Evolutionary conservation across 2,888 invertebrate species (phyloP).

Genomic region (Diplazon laetatorius): DNA sequence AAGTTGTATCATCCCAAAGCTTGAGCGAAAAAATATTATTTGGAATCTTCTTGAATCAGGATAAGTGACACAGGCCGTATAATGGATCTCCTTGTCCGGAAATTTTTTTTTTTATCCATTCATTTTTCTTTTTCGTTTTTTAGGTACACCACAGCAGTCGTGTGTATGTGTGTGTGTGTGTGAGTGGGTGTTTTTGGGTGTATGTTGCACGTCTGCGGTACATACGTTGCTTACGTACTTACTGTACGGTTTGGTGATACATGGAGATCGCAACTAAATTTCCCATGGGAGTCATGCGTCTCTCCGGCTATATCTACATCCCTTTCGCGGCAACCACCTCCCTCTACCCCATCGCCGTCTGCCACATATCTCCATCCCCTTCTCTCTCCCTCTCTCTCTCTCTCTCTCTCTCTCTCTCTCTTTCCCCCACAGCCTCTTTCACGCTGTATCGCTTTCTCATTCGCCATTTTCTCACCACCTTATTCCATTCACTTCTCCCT

Average conservation of each 20-base stretch:
- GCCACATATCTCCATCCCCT: conserved; percentile 17
- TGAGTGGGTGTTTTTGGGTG: too few relatives aligned
- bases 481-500: conserved; percentile 38
- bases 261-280: conserved; percentile 79
- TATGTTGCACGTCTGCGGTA: conserved; percentile 57
- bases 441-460: too few relatives aligned
- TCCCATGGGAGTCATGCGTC: conserved; percentile 76
- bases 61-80: too few relatives aligned
- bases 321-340: conserved; percentile 65
- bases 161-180: too few relatives aligned
- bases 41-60: too few relatives aligned
- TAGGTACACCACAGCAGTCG: too few relatives aligned
- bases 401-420: conserved; percentile 7
- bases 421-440: conserved; percentile 13
- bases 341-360: conserved; percentile 55
- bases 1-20: too few relatives aligned
- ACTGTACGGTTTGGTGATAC: conserved; percentile 75
- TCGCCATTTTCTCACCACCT: conserved; percentile 39
- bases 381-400: conserved; percentile 32
- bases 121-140: neutral
- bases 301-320: conserved; percentile 63
- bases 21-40: too few relatives aligned
- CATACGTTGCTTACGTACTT: conserved; percentile 72
- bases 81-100: neutral
- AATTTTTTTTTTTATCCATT: neutral